Evolutionary conservation across 2,797 vertebrate genomes (phyloP).

Genomic region (Eospalax fontanierii): DNA sequence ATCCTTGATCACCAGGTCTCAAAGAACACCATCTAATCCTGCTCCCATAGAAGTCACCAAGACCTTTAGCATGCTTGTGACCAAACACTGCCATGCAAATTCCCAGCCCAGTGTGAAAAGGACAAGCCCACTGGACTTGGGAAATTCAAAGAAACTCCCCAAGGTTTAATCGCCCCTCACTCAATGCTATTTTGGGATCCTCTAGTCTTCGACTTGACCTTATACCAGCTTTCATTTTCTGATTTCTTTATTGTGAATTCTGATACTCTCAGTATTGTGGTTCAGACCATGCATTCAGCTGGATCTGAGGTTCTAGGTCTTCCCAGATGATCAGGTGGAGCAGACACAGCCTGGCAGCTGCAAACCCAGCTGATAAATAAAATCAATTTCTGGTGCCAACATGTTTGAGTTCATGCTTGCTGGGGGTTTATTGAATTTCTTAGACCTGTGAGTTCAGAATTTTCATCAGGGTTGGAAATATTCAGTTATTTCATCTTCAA

Average conservation of each 20-base stretch:
- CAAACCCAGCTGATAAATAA: background rate
- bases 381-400: background rate
- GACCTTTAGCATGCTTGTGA: background rate
- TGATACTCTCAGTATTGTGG: background rate
- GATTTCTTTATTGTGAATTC: conserved; percentile 9
- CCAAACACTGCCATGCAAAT: background rate
- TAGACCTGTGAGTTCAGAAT: conserved; percentile 24
- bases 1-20: background rate
- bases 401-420: background rate
- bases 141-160: background rate
- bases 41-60: background rate
- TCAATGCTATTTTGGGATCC: background rate
- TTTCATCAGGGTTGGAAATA: conserved; percentile 7
- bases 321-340: background rate
- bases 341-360: background rate
- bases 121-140: background rate
- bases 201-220: background rate
- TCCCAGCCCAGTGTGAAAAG: background rate
- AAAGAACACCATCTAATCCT: background rate
- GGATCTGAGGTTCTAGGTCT: background rate
- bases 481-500: background rate
- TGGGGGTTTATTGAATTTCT: conserved; percentile 31
- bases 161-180: background rate
- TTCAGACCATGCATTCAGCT: background rate
- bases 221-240: background rate